Percentiles rank a stretch among this genome's conserved stretches.
Evolutionary conservation across 2,888 invertebrate species (phyloP).

Genomic region (Caenorhabditis sinica): DNA sequence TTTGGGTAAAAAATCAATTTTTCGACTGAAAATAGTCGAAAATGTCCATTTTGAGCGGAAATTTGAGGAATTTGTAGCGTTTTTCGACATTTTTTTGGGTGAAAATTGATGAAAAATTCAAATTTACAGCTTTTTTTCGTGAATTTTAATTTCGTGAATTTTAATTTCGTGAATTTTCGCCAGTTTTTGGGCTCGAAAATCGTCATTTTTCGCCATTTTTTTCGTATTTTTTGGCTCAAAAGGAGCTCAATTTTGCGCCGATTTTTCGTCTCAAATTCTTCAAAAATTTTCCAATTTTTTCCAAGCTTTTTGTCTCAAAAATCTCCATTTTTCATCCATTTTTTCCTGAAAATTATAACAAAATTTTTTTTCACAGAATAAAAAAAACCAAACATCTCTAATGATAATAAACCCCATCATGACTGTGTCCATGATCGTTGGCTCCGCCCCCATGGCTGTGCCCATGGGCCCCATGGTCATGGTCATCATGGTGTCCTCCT

Average conservation of each 20-base stretch:
- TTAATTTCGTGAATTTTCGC: too few relatives aligned
- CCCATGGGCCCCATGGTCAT: constrained; percentile 16
- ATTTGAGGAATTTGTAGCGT: background rate
- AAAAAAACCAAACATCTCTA: constrained; percentile 29
- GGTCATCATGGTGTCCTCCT: background rate
- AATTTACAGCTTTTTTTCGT: too few relatives aligned
- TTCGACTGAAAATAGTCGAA: too few relatives aligned
- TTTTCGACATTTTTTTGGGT: background rate
- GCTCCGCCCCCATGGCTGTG: constrained; percentile 57
- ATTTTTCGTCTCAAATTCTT: background rate
- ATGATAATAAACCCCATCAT: constrained; percentile 73
- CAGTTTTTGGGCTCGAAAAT: background rate
- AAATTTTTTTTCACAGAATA: background rate
- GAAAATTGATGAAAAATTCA: background rate
- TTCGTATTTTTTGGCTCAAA: background rate
- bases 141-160: too few relatives aligned
- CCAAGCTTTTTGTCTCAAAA: background rate
- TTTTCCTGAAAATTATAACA: background rate
- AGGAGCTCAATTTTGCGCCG: too few relatives aligned
- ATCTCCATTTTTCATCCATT: background rate
- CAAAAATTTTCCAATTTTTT: too few relatives aligned
- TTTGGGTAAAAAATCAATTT: too few relatives aligned
- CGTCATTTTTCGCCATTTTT: background rate
- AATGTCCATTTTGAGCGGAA: too few relatives aligned
- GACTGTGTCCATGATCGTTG: constrained; percentile 63